These are phyloP conservation scores for Chirona hameri DNA, from an alignment of 2,888 invertebrate species.

Conservation along the genomic window DNA sequence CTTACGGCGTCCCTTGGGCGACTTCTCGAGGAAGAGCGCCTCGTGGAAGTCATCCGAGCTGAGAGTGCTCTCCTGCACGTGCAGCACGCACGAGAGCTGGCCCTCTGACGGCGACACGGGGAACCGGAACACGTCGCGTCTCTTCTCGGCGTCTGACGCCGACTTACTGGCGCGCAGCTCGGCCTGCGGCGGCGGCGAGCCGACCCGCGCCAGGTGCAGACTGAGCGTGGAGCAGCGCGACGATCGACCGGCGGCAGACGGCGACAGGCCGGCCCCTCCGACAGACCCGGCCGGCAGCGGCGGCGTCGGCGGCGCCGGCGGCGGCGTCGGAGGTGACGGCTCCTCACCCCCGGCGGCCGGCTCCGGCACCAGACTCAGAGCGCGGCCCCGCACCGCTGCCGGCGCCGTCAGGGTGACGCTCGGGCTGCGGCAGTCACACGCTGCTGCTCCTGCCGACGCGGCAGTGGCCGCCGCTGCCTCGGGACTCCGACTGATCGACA, in stretches of 20 bases:
- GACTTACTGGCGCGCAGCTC: conserved; percentile 48
- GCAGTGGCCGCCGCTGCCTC: conserved; percentile 37
- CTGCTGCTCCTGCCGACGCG: conserved; percentile 33
- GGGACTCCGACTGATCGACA: conserved; percentile 53
- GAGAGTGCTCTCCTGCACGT: conserved; percentile 56
- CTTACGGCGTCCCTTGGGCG: conserved; percentile 51
- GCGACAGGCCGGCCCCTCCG: conserved; percentile 32
- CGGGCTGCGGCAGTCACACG: conserved; percentile 52
- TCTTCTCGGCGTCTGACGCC: conserved; percentile 54
- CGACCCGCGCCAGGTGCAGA: conserved; percentile 43
- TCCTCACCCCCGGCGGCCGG: background rate
- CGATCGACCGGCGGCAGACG: conserved; percentile 47
- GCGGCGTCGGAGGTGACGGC: background rate
- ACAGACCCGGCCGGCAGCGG: conserved; percentile 26
- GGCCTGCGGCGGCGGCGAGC: conserved; percentile 37
- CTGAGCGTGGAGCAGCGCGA: conserved; percentile 47
- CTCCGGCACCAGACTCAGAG: background rate
- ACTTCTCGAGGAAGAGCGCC: conserved; percentile 55
- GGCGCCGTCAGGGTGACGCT: conserved; percentile 51
- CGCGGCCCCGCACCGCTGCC: conserved; percentile 36
- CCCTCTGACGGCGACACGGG: conserved; percentile 58
- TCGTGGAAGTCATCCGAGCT: conserved; percentile 59
- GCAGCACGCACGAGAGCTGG: conserved; percentile 56
- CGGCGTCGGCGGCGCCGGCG: background rate
- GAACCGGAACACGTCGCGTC: conserved; percentile 47